Conservation (phyloP, 2,797 vertebrate species). For the Peromyscus attwateri region DNA sequence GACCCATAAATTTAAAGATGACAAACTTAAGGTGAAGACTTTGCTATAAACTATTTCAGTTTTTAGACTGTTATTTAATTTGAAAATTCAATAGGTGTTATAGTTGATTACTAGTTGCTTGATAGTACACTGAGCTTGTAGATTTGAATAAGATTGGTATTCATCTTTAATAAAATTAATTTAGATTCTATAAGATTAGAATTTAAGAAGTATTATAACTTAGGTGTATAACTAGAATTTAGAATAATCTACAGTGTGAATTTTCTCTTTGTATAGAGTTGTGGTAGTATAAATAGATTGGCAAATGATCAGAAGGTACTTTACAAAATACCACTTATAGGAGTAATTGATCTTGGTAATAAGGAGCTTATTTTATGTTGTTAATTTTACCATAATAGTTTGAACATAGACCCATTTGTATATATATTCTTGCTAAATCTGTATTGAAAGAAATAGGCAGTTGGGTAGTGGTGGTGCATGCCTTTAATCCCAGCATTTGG, state of each 20-base stretch:
- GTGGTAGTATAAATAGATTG: constrained; percentile 3
- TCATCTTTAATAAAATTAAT: constrained; percentile 50
- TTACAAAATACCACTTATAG: background rate
- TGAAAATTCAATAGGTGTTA: constrained; percentile 34
- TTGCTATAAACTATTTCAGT: constrained; percentile 30
- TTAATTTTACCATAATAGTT: constrained; percentile 35
- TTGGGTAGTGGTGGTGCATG: background rate
- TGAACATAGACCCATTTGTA: background rate
- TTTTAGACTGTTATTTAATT: constrained; percentile 63
- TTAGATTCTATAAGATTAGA: constrained; percentile 37
- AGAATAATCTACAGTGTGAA: constrained; percentile 4
- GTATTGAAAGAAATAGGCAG: background rate
- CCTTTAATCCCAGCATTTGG: background rate
- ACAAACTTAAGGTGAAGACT: background rate
- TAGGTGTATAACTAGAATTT: constrained; percentile 52
- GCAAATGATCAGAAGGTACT: background rate
- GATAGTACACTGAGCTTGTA: constrained; percentile 2
- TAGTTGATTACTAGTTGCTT: constrained; percentile 45
- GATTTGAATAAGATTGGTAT: constrained; percentile 54
- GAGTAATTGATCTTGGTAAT: background rate
- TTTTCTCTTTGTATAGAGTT: constrained; percentile 19
- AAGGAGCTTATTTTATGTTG: background rate
- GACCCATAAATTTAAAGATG: constrained; percentile 47
- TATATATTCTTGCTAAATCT: constrained; percentile 41
- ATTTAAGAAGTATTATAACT: constrained; percentile 51